Evolutionary conservation across 2,797 vertebrate species (phyloP).

Genomic region (Hyperoplus immaculatus): DNA sequence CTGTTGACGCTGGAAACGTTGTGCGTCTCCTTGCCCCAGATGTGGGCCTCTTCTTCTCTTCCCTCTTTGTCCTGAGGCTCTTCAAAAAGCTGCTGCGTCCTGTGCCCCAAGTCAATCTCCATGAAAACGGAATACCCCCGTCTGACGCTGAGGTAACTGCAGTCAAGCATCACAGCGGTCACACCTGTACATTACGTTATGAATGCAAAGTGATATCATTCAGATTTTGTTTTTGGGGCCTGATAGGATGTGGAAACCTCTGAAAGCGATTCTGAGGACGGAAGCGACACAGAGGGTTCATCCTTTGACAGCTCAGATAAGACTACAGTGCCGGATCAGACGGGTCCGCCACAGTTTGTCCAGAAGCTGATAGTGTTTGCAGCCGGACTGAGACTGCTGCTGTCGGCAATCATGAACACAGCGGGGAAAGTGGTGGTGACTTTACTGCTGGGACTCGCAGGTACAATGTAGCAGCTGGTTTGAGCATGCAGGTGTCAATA

Average conservation of each 20-base stretch:
- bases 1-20: constrained; percentile 76
- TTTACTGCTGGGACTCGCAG: constrained; percentile 86
- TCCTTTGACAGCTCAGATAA: constrained; percentile 80
- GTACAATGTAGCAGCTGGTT: constrained; percentile 66
- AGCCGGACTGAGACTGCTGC: constrained; percentile 76
- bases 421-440: constrained; percentile 86
- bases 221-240: constrained; percentile 12
- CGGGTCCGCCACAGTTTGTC: constrained; percentile 77
- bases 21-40: constrained; percentile 84
- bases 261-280: constrained; percentile 82
- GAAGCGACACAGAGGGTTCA: constrained; percentile 74
- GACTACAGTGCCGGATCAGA: constrained; percentile 43
- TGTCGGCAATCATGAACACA: constrained; percentile 83
- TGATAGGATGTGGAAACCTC: constrained; percentile 75
- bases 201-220: background rate
- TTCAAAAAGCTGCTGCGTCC: constrained; percentile 76
- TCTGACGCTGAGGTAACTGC: constrained; percentile 73
- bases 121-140: constrained; percentile 71
- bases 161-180: background rate
- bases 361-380: constrained; percentile 84
- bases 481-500: background rate
- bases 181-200: background rate
- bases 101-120: constrained; percentile 47
- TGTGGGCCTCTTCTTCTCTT: constrained; percentile 70
- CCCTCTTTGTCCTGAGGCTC: constrained; percentile 74